Evolutionary conservation across 2,113 vertebrate genomes (phyloP).

Genomic region (Arizona elegans): DNA sequence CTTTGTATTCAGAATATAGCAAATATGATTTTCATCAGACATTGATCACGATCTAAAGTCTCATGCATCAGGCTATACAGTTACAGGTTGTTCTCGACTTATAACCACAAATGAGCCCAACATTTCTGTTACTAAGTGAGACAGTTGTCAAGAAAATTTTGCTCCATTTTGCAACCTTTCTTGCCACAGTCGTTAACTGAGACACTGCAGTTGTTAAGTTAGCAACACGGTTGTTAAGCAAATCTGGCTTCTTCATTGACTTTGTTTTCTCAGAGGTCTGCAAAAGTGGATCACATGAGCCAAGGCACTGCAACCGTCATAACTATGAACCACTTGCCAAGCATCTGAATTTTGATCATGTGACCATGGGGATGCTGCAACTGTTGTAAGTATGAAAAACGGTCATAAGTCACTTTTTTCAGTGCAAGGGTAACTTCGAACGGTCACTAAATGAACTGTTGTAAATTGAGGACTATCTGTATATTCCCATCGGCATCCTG

Average conservation of each 20-base stretch:
- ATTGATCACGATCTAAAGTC: background rate
- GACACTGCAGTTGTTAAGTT: background rate
- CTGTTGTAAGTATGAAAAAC: too few species aligned
- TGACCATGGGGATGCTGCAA: too few species aligned
- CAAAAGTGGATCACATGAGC: background rate
- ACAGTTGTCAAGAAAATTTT: background rate
- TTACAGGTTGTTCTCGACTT: background rate
- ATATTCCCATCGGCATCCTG: background rate
- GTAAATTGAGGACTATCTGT: too few species aligned
- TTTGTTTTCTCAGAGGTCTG: background rate
- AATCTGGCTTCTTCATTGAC: background rate
- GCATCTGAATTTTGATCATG: too few species aligned
- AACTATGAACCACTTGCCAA: too few species aligned
- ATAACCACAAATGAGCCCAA: background rate
- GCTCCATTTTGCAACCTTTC: background rate
- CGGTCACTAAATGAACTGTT: too few species aligned
- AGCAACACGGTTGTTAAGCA: background rate
- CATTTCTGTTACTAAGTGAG: background rate
- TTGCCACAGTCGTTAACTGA: background rate
- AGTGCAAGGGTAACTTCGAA: too few species aligned
- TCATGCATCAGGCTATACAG: background rate
- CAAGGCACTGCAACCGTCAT: background rate
- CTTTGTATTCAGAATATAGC: background rate
- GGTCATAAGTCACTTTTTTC: too few species aligned
- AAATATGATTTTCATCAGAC: background rate